Evolutionary conservation across 2,888 invertebrate species (phyloP).

Genomic region (Eueremaeus valkanovi): DNA sequence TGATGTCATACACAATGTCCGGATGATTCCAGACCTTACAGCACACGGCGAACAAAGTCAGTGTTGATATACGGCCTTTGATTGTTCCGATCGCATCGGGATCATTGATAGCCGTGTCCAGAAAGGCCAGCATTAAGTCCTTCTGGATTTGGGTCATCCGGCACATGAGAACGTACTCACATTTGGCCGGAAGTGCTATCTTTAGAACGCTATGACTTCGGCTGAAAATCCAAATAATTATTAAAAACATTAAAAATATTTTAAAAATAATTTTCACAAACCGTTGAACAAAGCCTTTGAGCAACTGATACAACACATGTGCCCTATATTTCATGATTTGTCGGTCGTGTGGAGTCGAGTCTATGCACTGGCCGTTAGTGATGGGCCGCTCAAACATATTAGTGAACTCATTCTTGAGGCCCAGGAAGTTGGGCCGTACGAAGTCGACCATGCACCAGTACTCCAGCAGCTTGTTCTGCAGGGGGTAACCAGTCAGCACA

Average conservation of each 20-base stretch:
- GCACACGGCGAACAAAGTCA: conserved; percentile 97
- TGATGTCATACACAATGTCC: conserved; percentile 80
- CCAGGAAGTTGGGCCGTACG: conserved; percentile 93
- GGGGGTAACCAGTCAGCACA: conserved; percentile 94
- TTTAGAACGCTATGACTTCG: conserved; percentile 89
- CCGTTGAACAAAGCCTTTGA: conserved; percentile 95
- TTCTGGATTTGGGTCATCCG: conserved; percentile 86
- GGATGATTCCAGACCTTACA: conserved; percentile 97
- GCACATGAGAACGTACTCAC: conserved; percentile 87
- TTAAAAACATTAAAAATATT: not conserved
- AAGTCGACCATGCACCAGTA: conserved; percentile 99
- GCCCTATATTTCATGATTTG: conserved; percentile 90
- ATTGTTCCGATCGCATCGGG: conserved; percentile 65
- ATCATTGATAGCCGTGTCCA: conserved; percentile 54
- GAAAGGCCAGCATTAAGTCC: conserved; percentile 79
- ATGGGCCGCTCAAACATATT: conserved; percentile 99
- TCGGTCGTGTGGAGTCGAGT: conserved; percentile 90
- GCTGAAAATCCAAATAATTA: conserved; percentile 53
- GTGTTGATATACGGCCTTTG: conserved; percentile 81
- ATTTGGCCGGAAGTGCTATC: conserved; percentile 85
- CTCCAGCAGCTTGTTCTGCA: conserved; percentile 91
- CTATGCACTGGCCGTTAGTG: conserved; percentile 95
- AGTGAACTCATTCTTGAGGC: conserved; percentile 92
- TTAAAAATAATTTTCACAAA: conserved; percentile 49
- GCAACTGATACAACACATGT: conserved; percentile 87